Evolutionary conservation across 2,888 invertebrate species (phyloP).

Genomic region (Slavum lentiscoides): DNA sequence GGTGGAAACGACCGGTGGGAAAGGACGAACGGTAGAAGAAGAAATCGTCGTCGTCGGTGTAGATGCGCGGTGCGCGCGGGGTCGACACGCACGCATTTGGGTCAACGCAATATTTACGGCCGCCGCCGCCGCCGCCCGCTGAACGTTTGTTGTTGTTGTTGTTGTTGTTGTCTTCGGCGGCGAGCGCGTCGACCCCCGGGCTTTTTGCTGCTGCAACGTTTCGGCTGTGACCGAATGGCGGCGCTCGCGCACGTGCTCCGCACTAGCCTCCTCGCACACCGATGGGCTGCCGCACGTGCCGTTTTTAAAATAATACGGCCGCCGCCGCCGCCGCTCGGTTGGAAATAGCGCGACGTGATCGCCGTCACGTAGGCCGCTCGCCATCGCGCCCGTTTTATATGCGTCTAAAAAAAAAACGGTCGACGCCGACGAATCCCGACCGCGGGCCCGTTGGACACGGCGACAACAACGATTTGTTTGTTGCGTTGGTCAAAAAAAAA

Average conservation of each 20-base stretch:
- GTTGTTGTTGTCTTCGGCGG: neutral
- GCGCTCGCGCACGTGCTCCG: neutral
- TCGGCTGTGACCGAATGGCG: too few relatives aligned
- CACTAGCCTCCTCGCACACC: neutral
- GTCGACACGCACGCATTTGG: slow-evolving; percentile 26
- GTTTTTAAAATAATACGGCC: neutral
- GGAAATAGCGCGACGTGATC: neutral
- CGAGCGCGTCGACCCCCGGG: slow-evolving; percentile 40
- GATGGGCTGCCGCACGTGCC: slow-evolving; percentile 19
- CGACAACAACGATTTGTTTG: too few relatives aligned
- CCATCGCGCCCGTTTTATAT: too few relatives aligned
- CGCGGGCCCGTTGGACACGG: too few relatives aligned
- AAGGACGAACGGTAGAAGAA: too few relatives aligned
- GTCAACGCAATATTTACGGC: slow-evolving; percentile 21
- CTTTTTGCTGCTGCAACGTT: slow-evolving; percentile 16
- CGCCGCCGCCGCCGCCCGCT: neutral
- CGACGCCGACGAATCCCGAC: too few relatives aligned
- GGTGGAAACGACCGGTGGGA: too few relatives aligned
- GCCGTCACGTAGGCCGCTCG: slow-evolving; percentile 16
- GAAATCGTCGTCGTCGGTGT: neutral
- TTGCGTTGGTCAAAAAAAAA: too few relatives aligned
- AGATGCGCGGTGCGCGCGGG: slow-evolving; percentile 7
- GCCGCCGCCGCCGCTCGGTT: neutral
- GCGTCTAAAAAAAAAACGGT: too few relatives aligned
- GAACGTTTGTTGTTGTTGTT: slow-evolving; percentile 46